Conservation (phyloP, 2,113 vertebrate species). For the Penelope pileata region DNA sequence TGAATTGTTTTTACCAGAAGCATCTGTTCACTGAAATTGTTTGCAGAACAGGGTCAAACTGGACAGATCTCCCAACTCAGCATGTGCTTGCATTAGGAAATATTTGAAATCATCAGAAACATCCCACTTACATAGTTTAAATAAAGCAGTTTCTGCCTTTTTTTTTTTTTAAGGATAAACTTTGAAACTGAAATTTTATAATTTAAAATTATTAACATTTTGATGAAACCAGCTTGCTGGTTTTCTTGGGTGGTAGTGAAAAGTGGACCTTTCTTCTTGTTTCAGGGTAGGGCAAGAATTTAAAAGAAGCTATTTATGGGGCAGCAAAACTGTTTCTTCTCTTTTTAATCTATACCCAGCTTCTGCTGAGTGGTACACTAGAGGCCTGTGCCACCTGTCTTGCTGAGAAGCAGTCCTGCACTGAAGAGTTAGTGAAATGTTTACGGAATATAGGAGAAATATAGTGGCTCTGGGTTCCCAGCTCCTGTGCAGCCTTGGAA, state of each 20-base stretch:
- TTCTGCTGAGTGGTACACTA: not conserved
- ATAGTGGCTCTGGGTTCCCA: not conserved
- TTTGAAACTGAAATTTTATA: not conserved
- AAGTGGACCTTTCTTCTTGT: not conserved
- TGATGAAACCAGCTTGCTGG: not conserved
- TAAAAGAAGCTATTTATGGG: not conserved
- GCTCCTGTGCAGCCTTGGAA: not conserved
- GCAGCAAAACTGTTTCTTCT: not conserved
- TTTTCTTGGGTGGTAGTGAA: not conserved
- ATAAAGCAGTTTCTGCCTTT: not conserved
- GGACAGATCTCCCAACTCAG: slow-evolving; percentile 40
- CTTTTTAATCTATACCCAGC: not conserved
- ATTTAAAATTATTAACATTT: not conserved
- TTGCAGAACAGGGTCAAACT: slow-evolving; percentile 56
- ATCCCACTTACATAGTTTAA: not conserved
- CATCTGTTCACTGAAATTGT: slow-evolving; percentile 55
- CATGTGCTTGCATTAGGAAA: not conserved
- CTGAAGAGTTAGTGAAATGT: not conserved
- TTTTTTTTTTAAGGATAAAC: not conserved
- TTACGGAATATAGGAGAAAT: not conserved
- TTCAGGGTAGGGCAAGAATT: not conserved
- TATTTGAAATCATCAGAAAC: slow-evolving; percentile 3
- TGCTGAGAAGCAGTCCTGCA: not conserved
- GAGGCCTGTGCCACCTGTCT: not conserved
- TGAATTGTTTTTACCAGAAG: slow-evolving; percentile 60